phyloP scores from a whole-genome alignment of 2,888 invertebrate genomes.

The Napeogenes sylphis region DNA sequence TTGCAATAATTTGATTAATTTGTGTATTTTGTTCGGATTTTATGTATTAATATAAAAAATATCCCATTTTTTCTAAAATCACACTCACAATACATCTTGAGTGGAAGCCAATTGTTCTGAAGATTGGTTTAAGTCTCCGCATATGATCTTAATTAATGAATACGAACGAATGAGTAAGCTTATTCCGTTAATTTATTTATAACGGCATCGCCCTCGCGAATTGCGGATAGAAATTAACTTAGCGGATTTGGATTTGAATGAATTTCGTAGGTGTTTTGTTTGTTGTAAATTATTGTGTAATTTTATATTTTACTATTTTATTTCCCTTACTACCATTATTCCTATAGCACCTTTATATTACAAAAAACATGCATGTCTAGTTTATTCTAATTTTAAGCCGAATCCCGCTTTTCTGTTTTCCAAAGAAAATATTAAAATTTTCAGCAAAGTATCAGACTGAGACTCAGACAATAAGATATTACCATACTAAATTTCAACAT shows the following conservation, averaged over 20 bases:
- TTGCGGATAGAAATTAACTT: slow-evolving; percentile 24
- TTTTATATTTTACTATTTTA: not conserved
- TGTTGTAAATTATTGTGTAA: not conserved
- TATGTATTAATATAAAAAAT: not conserved
- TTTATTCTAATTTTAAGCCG: too few species aligned
- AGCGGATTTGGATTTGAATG: slow-evolving; percentile 11
- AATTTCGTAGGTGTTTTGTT: slow-evolving; percentile 2
- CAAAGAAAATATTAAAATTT: too few species aligned
- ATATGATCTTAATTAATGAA: slow-evolving; percentile 78
- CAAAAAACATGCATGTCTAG: too few species aligned
- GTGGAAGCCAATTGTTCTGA: slow-evolving; percentile 73
- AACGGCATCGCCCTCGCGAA: slow-evolving; percentile 26
- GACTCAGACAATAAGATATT: too few species aligned
- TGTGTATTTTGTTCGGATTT: too few species aligned
- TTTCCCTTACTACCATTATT: not conserved
- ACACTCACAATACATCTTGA: slow-evolving; percentile 42
- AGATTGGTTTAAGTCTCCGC: slow-evolving; percentile 75
- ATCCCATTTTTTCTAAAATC: not conserved
- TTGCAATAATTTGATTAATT: too few species aligned
- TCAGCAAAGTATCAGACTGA: too few species aligned
- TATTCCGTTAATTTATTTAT: slow-evolving; percentile 72
- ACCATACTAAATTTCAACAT: too few species aligned
- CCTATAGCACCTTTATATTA: too few species aligned
- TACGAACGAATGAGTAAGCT: slow-evolving; percentile 74
- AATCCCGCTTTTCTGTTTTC: too few species aligned